Conservation (phyloP, 1,140 invertebrate genomes). For the Paralvinella palmiformis region DNA sequence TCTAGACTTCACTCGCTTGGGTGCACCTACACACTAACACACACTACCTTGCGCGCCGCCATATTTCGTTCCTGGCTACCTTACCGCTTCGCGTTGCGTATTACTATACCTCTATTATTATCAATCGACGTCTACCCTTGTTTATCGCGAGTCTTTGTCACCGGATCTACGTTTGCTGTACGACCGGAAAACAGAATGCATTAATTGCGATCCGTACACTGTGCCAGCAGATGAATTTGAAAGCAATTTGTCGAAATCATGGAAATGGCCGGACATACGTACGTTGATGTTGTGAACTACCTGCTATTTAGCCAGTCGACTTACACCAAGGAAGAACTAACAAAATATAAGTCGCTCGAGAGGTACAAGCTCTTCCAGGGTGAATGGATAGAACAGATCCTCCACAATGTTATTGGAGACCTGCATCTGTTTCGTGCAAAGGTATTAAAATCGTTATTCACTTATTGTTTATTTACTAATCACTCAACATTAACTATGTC, state of each 20-base stretch:
- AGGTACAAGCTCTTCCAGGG: slow-evolving; percentile 2
- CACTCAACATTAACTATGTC: too few species aligned
- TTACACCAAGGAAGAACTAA: slow-evolving; percentile 3
- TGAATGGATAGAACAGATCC: neutral
- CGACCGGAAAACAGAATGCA: neutral
- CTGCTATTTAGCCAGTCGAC: neutral
- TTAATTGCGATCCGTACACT: neutral
- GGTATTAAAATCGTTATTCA: neutral
- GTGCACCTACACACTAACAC: neutral
- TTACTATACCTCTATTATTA: too few species aligned
- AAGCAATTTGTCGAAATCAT: neutral
- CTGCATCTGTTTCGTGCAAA: slow-evolving; percentile 4
- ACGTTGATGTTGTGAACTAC: slow-evolving; percentile 3
- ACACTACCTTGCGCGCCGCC: slow-evolving; percentile 2
- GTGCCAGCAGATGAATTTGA: slow-evolving; percentile 5
- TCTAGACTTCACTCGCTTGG: neutral
- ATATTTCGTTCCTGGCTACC: neutral
- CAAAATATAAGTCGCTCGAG: neutral
- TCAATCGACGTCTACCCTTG: neutral
- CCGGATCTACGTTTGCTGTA: neutral
- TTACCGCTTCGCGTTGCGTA: neutral
- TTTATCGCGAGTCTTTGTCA: slow-evolving; percentile 1
- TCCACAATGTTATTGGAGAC: neutral
- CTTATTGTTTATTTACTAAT: too few species aligned
- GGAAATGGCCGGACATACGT: slow-evolving; percentile 4